Conservation (phyloP, 2,888 invertebrate species). For the Acrocera orbiculus region DNA sequence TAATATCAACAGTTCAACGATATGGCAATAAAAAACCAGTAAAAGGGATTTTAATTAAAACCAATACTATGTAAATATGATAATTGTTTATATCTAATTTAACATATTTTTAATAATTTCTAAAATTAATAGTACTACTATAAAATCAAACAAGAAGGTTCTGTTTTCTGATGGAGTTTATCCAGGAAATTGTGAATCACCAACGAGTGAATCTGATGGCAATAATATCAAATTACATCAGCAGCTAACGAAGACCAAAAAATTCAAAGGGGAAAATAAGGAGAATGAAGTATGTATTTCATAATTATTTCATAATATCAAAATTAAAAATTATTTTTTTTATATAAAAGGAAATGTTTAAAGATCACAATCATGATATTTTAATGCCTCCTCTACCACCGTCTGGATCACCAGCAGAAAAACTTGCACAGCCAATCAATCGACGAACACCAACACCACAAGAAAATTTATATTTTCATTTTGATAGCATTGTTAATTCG, state of each 20-base stretch:
- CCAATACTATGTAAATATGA: too few species aligned
- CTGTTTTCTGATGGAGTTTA: conserved; percentile 13
- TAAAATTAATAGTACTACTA: too few species aligned
- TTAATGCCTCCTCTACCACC: conserved; percentile 26
- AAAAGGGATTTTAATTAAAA: too few species aligned
- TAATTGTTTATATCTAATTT: too few species aligned
- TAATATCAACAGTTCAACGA: conserved; percentile 16
- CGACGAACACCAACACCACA: conserved; percentile 19
- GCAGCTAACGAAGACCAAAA: not conserved
- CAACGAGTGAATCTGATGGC: not conserved
- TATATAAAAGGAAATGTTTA: too few species aligned
- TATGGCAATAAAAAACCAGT: too few species aligned
- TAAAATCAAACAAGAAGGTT: conserved; percentile 11
- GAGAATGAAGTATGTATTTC: not conserved
- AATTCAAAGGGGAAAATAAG: not conserved
- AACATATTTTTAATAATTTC: too few species aligned
- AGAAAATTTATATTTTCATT: conserved; percentile 25
- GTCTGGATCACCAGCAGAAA: conserved; percentile 16
- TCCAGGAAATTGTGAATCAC: conserved; percentile 10
- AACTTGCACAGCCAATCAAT: conserved; percentile 21
- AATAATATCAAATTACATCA: not conserved
- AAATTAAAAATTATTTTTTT: too few species aligned
- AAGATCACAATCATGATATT: too few species aligned
- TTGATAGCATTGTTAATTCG: conserved; percentile 21
- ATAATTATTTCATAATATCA: too few species aligned